Conservation (phyloP, 1,140 invertebrate species). For the Phenacoccus solenopsis region DNA sequence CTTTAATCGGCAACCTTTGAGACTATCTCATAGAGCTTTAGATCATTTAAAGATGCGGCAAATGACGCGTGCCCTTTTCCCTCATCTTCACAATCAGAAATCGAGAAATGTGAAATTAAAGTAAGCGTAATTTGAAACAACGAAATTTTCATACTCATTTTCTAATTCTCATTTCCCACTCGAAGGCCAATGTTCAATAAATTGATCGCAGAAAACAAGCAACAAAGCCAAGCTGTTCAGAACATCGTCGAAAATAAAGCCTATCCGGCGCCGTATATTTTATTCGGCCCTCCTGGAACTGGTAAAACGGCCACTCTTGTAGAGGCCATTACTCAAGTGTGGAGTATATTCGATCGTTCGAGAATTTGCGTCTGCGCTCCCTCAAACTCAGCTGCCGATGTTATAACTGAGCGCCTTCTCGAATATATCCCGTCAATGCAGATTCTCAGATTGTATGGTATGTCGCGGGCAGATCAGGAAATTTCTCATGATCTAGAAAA, state of each 20-base stretch:
- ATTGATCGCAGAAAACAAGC: not conserved
- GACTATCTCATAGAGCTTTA: conserved; percentile 7
- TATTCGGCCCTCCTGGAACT: conserved; percentile 91
- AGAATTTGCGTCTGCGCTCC: conserved; percentile 40
- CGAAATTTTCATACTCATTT: too few species aligned
- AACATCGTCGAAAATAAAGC: not conserved
- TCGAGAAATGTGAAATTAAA: not conserved
- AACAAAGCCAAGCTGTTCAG: not conserved
- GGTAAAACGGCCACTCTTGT: conserved; percentile 87
- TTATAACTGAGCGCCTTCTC: conserved; percentile 32
- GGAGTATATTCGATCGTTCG: not conserved
- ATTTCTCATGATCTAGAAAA: conserved; percentile 10
- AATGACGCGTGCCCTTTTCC: not conserved
- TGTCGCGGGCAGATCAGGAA: not conserved
- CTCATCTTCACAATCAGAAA: not conserved
- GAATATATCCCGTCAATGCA: conserved; percentile 16
- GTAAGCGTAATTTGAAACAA: not conserved
- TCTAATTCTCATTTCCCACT: not conserved
- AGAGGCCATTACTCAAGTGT: conserved; percentile 67
- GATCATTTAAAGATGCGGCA: not conserved
- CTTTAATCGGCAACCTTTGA: not conserved
- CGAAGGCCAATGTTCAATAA: not conserved
- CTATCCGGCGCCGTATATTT: conserved; percentile 65
- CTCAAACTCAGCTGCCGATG: conserved; percentile 45
- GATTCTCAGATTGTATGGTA: conserved; percentile 23